Evolutionary conservation across 2,888 invertebrate genomes (phyloP), one percentile per base, ranked within the genome.

Genomic region (Muscina levida): DNA sequence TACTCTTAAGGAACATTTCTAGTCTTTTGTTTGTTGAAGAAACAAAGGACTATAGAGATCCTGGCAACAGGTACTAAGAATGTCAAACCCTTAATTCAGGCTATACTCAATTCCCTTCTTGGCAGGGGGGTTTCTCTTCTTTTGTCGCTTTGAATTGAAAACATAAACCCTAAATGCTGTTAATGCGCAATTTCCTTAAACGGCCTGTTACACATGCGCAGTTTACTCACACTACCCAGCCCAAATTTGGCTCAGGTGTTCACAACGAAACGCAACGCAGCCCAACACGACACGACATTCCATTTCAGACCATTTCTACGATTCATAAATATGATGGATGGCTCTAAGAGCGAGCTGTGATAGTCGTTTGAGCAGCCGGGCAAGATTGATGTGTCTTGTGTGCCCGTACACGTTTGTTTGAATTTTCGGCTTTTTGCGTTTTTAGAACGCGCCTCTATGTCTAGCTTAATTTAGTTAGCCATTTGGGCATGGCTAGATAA

Each of bases 151-250:
- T 37, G 59, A 62, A 62, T 62, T 62, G 62, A 62, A 62, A 42
- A 19, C 39, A 19, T 17, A 74, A 81, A 74, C 71, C 81, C 74
- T 81, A 72, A 77, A 72, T 19, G 39, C 56, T 71, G 67, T 77
- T 74, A 81, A 74, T 81, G 74, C 77, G 81, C 81, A 81, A 77
- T 81, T 77, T 66, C 15, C 19, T 31, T 8, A 31, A 31, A 31
- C 10, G 66, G 73, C 37, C 8, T 66, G 80, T 80, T 81, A 81
- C 81, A 74, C 81, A 81, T 81, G 81, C 81, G 81, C 81, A 81
- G 76, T 77, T 79, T 68, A 59, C 59, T 3, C 31, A 31, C 3
- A 31, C 8, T n/a, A n/a, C 31, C 31, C 31, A 42, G 51, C 19
- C 13, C 39, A 46, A 19, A 26, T 19, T 62, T 48, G 0, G 59